Evolutionary conservation across 2,797 vertebrate species (phyloP).

Genomic region (Falco peregrinus): DNA sequence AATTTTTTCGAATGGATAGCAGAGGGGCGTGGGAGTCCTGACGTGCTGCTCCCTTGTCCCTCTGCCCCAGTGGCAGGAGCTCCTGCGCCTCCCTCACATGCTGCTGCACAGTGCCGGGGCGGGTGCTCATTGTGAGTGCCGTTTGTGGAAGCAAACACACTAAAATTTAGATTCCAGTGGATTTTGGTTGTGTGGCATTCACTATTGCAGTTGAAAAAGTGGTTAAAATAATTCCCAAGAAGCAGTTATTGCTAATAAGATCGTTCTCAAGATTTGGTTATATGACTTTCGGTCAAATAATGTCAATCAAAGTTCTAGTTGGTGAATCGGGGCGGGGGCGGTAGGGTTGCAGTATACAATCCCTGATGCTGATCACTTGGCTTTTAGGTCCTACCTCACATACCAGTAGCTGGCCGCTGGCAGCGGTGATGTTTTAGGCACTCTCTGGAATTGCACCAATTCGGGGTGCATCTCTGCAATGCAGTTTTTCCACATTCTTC

Average conservation of each 20-base stretch:
- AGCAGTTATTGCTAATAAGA: neutral
- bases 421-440: neutral
- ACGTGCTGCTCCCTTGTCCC: neutral
- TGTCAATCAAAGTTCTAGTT: neutral
- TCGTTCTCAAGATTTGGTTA: neutral
- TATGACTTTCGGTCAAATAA: neutral
- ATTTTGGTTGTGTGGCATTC: neutral
- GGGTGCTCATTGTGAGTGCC: neutral
- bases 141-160: neutral
- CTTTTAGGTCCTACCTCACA: neutral
- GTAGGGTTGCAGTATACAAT: neutral
- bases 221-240: neutral
- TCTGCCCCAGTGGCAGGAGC: neutral
- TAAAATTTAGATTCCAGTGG: neutral
- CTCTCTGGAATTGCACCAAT: neutral
- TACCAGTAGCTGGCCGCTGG: neutral
- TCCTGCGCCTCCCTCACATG: fast-evolving
- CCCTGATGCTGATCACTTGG: neutral
- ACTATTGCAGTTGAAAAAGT: neutral
- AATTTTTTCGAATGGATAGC: neutral
- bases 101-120: fast-evolving
- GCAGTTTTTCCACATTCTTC: neutral
- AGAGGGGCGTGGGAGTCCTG: neutral
- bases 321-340: neutral
- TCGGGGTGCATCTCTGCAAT: neutral